Base-by-base conservation (phyloP, 53 echinoderm and acorn worm species). In the Echinarachnius parma region DNA sequence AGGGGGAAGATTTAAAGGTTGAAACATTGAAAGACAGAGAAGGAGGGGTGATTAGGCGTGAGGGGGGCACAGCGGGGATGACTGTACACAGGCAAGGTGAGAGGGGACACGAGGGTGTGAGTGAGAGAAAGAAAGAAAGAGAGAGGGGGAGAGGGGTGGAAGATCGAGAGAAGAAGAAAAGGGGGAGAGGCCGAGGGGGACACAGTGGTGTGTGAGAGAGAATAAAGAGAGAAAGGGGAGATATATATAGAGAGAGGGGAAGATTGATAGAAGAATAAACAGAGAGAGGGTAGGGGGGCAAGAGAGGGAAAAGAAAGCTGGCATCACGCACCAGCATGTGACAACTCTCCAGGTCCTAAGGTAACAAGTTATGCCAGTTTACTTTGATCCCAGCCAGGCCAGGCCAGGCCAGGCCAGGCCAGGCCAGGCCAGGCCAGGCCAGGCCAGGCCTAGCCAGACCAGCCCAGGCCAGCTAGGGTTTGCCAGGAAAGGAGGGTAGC, bases 301-400 rank as follows among this genome's bases (percentile, higher is more conserved):
- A 4, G 50, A 49, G 20, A 29, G 48, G 66, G 48, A 27, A 66
- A 24, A 27, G 27, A 46, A 66, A 66, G 46, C 26, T 46, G 33
- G 66, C 16, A 3, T 46, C 47, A 19, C 13, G 21, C 37, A 19
- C 13, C 66, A 66, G 46, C 66, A 66, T 66, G 66, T 66, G 70
- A 53, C 70, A 24, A 20, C 31, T 32, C 54, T 69, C 54, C 70
- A 53, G 70, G 70, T 53, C 53, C 53, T 69, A 9, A 9, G 8
- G 13, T 42, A 13, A 8, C 42, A 42, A 42, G 13, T 9, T 42
- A 42, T n/a, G n/a, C n/a, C n/a, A n/a, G n/a, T n/a, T n/a, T n/a
- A n/a, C n/a, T n/a, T n/a, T n/a, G n/a, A n/a, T n/a, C n/a, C n/a
- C n/a, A n/a, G n/a, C n/a, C n/a, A n/a, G n/a, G n/a, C n/a, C n/a